Evolutionary conservation across 2,888 invertebrate genomes (phyloP), one percentile per base, ranked within the genome.

Genomic region (Glyphotaelius pellucidus): DNA sequence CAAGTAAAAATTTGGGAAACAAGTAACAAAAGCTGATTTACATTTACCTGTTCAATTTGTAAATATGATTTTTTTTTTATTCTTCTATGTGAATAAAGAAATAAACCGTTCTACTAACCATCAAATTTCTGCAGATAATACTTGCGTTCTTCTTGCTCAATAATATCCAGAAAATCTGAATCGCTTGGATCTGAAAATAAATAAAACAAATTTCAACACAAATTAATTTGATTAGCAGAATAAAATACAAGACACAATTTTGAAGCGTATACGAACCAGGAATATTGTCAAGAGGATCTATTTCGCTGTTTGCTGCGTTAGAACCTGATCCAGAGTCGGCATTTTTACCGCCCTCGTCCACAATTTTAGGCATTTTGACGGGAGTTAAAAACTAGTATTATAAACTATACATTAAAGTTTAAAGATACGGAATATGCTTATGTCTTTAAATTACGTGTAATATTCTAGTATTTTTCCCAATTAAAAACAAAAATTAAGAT

Each of bases 81-180:
- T 67, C 1, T 25, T 67, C 7, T 25, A n/a, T 67, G 25, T 25
- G 9, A 67, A 67, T 67, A 25, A 67, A 67, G 5, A 67, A 67
- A 67, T 67, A 25, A 67, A 67, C 25, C 9, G 9, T 67, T 67
- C 25, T 9, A 81, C 87, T 92, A 94, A 96, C 96, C 96, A 94
- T 94, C 94, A 94, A 96, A 97, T 93, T 95, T 96, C 93, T 94
- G 95, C 93, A 95, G 94, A 94, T 96, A 97, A 94, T 95, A 96
- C 52, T 94, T 94, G 84, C 95, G 95, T 94, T 97, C 97, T 92
- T 96, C 96, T 93, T 96, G 95, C 7, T 95, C 93, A 93, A 97
- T 95, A 94, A 96, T 96, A 30, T 96, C 95, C 93, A 97, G 96
- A 94, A 97, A 97, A 94, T 96, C 96, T 80, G 94, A 94, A 94